Evolutionary conservation across 2,113 vertebrate species (phyloP).

Genomic region (Colistium nudipinnis): DNA sequence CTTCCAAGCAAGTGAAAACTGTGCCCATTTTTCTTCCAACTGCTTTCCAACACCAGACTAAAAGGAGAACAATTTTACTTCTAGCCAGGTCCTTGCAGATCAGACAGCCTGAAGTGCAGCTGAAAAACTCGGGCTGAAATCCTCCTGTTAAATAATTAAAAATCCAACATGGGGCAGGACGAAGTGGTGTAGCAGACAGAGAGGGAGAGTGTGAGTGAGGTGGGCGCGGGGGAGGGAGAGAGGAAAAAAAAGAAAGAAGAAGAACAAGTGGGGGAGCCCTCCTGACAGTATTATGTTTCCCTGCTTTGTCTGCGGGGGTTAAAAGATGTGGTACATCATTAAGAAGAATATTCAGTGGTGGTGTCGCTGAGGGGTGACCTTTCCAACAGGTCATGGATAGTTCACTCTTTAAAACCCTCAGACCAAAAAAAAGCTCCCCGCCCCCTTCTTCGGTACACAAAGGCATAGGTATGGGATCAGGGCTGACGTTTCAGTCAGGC

Average conservation of each 20-base stretch:
- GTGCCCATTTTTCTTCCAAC: not conserved
- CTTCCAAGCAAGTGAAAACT: not conserved
- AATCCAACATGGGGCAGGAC: constrained; percentile 51
- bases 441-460: constrained; percentile 17
- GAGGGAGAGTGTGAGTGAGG: constrained; percentile 17
- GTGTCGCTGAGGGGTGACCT: constrained; percentile 68
- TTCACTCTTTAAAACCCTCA: constrained; percentile 63
- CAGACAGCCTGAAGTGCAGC: constrained; percentile 41
- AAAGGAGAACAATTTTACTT: constrained; percentile 10
- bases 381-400: constrained; percentile 74
- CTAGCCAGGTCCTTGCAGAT: constrained; percentile 23
- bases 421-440: constrained; percentile 30
- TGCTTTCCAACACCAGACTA: constrained; percentile 20
- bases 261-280: constrained; percentile 22
- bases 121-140: constrained; percentile 50
- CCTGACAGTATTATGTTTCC: constrained; percentile 66
- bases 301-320: constrained; percentile 69
- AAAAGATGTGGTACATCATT: constrained; percentile 73
- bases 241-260: constrained; percentile 18
- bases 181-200: constrained; percentile 34
- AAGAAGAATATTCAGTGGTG: constrained; percentile 70
- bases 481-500: constrained; percentile 20
- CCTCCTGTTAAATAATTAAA: constrained; percentile 73
- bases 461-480: constrained; percentile 33
- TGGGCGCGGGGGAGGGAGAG: not conserved